These are phyloP conservation scores for Danaus melanippus DNA, from an alignment of 1,140 invertebrate species.

Conservation along the genomic window DNA sequence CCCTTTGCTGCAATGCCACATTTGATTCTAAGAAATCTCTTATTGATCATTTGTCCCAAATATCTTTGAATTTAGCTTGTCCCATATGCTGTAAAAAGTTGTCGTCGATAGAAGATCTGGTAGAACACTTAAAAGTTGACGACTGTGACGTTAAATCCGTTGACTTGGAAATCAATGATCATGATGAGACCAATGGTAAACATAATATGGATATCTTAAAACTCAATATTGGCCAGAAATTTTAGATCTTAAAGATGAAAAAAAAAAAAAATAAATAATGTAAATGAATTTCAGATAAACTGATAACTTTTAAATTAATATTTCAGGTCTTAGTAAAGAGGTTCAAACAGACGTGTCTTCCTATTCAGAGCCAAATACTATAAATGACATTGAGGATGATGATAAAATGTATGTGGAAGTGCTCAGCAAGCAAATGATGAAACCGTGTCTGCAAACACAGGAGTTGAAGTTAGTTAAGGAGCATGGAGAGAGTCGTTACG, in stretches of 20 bases:
- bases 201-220: neutral
- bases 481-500: conserved; percentile 41
- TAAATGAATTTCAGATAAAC: too few species aligned
- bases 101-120: conserved; percentile 68
- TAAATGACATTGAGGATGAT: conserved; percentile 17
- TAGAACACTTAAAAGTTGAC: conserved; percentile 68
- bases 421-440: conserved; percentile 35
- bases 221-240: conserved; percentile 3
- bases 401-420: conserved; percentile 50
- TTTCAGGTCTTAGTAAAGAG: too few species aligned
- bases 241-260: neutral
- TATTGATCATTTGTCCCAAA: conserved; percentile 74
- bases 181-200: neutral
- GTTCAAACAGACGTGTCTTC: too few species aligned
- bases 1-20: conserved; percentile 76
- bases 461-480: conserved; percentile 50
- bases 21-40: conserved; percentile 73
- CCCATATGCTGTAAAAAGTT: conserved; percentile 72
- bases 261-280: neutral
- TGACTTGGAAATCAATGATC: conserved; percentile 6
- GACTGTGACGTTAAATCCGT: conserved; percentile 29
- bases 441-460: conserved; percentile 37
- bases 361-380: conserved; percentile 3
- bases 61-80: conserved; percentile 75
- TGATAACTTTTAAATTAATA: too few species aligned